phyloP scores from a whole-genome alignment of 1,140 invertebrate species.

The Nymphalis io region DNA sequence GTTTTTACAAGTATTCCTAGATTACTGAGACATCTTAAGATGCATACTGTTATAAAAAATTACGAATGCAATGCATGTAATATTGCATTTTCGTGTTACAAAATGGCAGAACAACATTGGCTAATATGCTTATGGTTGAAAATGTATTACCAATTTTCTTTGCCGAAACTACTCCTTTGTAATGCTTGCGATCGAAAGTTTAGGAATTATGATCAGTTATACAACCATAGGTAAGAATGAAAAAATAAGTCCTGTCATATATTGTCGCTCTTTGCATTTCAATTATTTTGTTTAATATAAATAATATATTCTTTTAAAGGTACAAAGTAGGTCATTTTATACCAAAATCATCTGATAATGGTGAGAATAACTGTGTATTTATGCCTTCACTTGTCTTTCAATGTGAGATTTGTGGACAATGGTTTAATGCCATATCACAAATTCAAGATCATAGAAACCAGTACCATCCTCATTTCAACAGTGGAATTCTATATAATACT shows the following conservation, averaged over 20 bases:
- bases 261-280: too few relatives aligned
- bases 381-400: conserved; percentile 56
- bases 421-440: conserved; percentile 50
- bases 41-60: conserved; percentile 62
- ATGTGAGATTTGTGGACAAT: conserved; percentile 67
- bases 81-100: conserved; percentile 65
- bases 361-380: conserved; percentile 40
- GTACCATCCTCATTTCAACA: conserved; percentile 46
- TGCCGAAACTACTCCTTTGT: conserved; percentile 70
- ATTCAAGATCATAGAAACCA: conserved; percentile 62
- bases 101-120: conserved; percentile 70
- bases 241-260: not conserved
- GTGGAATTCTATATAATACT: conserved; percentile 24
- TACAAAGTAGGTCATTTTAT: conserved; percentile 71
- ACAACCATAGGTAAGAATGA: conserved; percentile 67
- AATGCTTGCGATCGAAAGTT: conserved; percentile 77
- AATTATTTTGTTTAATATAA: not conserved
- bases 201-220: conserved; percentile 72
- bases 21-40: conserved; percentile 64
- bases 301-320: conserved; percentile 42
- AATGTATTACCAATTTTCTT: conserved; percentile 64
- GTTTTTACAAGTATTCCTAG: conserved; percentile 72
- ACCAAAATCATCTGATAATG: conserved; percentile 48
- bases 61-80: conserved; percentile 72
- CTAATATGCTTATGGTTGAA: conserved; percentile 63